These are phyloP conservation scores for Brachymystax lenok DNA, from an alignment of 2,797 vertebrate genomes.

Conservation along the genomic window DNA sequence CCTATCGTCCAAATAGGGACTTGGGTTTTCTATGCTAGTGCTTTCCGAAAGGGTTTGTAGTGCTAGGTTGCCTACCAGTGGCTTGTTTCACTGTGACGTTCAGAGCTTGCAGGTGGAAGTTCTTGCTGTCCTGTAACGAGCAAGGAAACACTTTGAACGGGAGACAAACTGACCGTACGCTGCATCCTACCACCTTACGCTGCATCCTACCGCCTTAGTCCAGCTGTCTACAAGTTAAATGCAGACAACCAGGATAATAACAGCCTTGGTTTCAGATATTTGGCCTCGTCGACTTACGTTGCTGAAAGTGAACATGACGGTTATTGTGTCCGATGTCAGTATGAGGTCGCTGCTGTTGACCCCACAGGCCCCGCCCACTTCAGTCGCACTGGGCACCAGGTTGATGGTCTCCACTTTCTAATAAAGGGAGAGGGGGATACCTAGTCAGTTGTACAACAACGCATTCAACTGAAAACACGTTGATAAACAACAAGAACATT, in stretches of 20 bases:
- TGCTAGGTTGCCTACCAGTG: constrained; percentile 78
- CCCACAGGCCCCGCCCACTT: constrained; percentile 75
- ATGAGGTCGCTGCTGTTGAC: constrained; percentile 70
- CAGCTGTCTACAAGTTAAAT: neutral
- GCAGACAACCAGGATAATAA: neutral
- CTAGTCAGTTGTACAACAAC: too few species aligned
- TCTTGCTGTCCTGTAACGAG: constrained; percentile 75
- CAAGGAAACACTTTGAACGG: constrained; percentile 22
- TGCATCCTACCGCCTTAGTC: neutral
- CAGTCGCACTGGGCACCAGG: constrained; percentile 77
- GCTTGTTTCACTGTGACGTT: constrained; percentile 67
- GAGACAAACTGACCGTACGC: neutral
- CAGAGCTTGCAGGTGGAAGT: constrained; percentile 84
- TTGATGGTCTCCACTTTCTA: constrained; percentile 81
- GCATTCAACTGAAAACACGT: neutral
- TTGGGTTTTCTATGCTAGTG: too few species aligned
- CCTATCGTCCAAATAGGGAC: neutral
- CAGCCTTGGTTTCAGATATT: neutral
- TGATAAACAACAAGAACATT: neutral
- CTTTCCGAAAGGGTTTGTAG: neutral
- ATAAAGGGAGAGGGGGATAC: constrained; percentile 16
- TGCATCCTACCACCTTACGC: neutral
- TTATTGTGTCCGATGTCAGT: constrained; percentile 66
- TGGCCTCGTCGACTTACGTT: constrained; percentile 75
- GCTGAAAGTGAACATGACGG: constrained; percentile 79